Conservation (phyloP, 2,888 invertebrate species). For the Leucophenga montana region DNA sequence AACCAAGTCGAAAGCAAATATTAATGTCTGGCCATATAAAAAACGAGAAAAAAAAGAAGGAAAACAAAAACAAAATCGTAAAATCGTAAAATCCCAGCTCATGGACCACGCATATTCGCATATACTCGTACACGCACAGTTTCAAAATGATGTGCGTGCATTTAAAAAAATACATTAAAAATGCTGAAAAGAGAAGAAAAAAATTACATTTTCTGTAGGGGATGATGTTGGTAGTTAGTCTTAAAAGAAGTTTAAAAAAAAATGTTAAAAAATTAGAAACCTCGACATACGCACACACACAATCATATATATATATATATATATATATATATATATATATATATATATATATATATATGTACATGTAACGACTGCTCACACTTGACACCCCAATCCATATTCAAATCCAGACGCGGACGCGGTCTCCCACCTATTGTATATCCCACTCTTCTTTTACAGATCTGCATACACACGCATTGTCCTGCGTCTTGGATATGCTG, state of each 20-base stretch:
- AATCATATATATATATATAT: no score
- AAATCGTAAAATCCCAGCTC: constrained; percentile 25
- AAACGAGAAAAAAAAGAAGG: constrained; percentile 4
- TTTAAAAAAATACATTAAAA: constrained; percentile 23
- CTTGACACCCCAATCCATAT: not conserved
- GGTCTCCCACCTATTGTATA: not conserved
- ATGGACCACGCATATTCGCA: constrained; percentile 11
- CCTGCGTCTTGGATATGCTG: no score
- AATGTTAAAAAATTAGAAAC: constrained; percentile 58
- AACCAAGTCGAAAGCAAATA: constrained; percentile 59
- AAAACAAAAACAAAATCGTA: constrained; percentile 11
- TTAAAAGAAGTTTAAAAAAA: constrained; percentile 4
- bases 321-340: no score
- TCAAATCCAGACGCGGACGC: not conserved
- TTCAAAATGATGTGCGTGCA: constrained; percentile 16
- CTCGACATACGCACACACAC: constrained; percentile 48
- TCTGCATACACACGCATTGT: constrained; percentile 16
- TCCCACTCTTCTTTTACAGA: constrained; percentile 35
- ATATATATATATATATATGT: no score
- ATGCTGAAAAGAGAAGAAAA: not conserved
- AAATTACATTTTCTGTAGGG: constrained; percentile 59
- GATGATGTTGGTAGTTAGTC: constrained; percentile 42
- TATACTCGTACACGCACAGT: constrained; percentile 8
- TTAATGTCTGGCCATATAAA: constrained; percentile 62
- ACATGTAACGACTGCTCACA: constrained; percentile 36